These are phyloP conservation scores for Amazona finschi DNA, from an alignment of 2,797 vertebrate genomes.

Conservation along the genomic window DNA sequence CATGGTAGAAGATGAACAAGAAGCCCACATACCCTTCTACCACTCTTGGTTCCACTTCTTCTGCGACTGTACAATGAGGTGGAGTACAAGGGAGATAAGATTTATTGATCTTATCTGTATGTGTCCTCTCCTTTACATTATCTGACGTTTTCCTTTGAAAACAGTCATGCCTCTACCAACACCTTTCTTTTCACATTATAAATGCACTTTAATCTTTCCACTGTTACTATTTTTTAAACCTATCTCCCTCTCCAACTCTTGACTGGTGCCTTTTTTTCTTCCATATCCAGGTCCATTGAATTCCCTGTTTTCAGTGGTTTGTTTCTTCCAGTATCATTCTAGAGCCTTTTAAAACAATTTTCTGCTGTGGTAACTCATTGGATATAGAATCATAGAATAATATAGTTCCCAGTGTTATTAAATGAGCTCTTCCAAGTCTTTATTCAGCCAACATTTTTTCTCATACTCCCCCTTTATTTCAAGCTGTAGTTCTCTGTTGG, in stretches of 20 bases:
- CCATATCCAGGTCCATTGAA: not conserved
- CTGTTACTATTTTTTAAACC: not conserved
- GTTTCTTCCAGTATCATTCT: not conserved
- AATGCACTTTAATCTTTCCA: not conserved
- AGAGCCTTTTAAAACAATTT: not conserved
- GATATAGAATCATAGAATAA: not conserved
- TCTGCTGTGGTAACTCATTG: not conserved
- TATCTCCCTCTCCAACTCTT: not conserved
- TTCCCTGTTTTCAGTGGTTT: not conserved
- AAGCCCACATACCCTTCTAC: conserved; percentile 12
- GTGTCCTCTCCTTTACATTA: not conserved
- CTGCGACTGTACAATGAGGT: not conserved
- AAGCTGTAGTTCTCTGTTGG: not conserved
- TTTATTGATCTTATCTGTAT: not conserved
- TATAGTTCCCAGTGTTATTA: not conserved
- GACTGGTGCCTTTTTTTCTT: not conserved
- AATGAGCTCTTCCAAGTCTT: not conserved
- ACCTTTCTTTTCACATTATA: not conserved
- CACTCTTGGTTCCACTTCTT: not conserved
- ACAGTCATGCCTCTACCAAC: not conserved
- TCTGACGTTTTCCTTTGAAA: not conserved
- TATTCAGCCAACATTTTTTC: not conserved
- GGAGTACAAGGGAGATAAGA: not conserved
- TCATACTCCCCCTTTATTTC: not conserved
- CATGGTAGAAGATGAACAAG: not conserved